Evolutionary conservation across 2,888 invertebrate species (phyloP), one percentile per base, ranked within the genome.

Genomic region (Balanococcus diminutus): DNA sequence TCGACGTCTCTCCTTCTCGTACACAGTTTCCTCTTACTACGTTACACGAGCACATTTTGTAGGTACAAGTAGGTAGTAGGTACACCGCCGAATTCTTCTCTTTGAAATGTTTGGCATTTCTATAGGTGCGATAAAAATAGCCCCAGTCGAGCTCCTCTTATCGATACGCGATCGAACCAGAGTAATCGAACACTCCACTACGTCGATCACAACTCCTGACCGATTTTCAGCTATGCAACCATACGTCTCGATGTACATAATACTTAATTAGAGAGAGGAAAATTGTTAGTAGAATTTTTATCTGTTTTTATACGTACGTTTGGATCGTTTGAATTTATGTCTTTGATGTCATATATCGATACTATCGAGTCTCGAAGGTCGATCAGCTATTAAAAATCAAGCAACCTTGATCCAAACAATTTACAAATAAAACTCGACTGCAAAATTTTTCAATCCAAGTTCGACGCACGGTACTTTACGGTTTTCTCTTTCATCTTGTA

Each of bases 21-120:
- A 6, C 5, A 14, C 46, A 46, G 46, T 46, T 46, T 46, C 46
- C 46, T 46, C 16, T 46, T 46, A 46, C 46, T 46, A 46, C 46
- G 46, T 46, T 46, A 46, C 46, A 46, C 46, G n/a, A 42, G 42
- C 42, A 11, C n/a, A n/a, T n/a, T n/a, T n/a, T 14, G 42, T 42
- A 14, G 14, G 42, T 42, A 42, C n/a, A n/a, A n/a, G n/a, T n/a
- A n/a, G n/a, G n/a, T n/a, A n/a, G n/a, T 16, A 56, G 39, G 39
- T 39, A 39, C 39, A 56, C 14, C 3, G 25, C 14, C 25, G 32
- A 72, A 72, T 46, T 46, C 46, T 46, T 46, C 3, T 16, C 46
- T n/a, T 72, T 14, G n/a, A n/a, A 72, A 72, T 72, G 72, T 72
- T 72, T 72, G 72, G 72, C 72, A 72, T 72, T 72, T 72, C 72